A percentile compares a stretch with the other conserved stretches of the same genome.
Conservation (phyloP, 2,113 vertebrate genomes). For the Bujurquina vittata region DNA sequence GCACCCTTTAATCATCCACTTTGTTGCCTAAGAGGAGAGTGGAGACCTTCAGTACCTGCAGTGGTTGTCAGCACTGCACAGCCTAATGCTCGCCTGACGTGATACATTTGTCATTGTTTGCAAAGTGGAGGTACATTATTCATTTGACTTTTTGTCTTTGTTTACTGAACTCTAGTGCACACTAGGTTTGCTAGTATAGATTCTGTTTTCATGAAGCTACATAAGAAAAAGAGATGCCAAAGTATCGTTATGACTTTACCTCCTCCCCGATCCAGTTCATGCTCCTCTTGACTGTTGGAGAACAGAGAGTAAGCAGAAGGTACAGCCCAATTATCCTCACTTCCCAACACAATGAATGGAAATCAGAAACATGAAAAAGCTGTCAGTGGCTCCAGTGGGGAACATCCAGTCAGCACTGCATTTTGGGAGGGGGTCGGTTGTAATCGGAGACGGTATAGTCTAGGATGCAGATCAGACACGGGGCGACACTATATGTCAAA, state of each 20-base stretch:
- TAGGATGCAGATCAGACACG: constrained; percentile 70
- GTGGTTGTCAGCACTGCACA: too few species aligned
- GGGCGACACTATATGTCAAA: not conserved
- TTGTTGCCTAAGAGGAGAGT: too few species aligned
- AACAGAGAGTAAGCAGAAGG: not conserved
- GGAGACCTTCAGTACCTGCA: too few species aligned
- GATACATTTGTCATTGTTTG: not conserved
- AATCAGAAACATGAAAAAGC: constrained; percentile 88
- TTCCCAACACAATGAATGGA: constrained; percentile 70
- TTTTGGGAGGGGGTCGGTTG: constrained; percentile 67
- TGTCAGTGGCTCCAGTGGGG: constrained; percentile 82
- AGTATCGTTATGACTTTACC: not conserved
- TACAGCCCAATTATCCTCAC: not conserved
- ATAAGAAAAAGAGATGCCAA: not conserved
- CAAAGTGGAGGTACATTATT: not conserved
- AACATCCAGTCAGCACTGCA: not conserved
- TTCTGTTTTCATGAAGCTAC: not conserved
- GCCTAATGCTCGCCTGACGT: too few species aligned
- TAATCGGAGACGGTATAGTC: constrained; percentile 80
- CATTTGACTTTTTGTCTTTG: not conserved
- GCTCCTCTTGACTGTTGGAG: not conserved
- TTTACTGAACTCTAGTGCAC: not conserved
- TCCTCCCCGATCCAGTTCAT: not conserved
- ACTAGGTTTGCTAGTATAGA: not conserved
- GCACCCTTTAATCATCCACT: not conserved